Evolutionary conservation across 2,113 vertebrate species (phyloP).

Genomic region (Pangasianodon hypophthalmus): DNA sequence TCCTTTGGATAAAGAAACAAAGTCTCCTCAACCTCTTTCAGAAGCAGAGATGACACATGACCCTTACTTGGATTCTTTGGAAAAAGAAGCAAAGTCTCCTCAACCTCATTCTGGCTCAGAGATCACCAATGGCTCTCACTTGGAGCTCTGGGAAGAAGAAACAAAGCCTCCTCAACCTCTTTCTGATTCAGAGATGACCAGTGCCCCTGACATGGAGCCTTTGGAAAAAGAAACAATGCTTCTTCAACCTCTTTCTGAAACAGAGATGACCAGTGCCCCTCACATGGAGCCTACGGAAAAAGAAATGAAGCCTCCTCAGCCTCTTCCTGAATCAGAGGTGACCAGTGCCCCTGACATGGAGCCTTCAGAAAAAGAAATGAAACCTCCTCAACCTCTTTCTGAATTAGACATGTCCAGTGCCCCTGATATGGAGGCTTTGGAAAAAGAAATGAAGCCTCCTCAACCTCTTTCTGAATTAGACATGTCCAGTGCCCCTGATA

Average conservation of each 20-base stretch:
- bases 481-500: not conserved
- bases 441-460: not conserved
- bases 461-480: not conserved
- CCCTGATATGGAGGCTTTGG: not conserved
- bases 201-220: not conserved
- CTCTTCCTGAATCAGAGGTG: not conserved
- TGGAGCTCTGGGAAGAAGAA: not conserved
- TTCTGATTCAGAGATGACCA: not conserved
- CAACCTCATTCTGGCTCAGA: not conserved
- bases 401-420: not conserved
- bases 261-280: not conserved
- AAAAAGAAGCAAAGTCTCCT: not conserved
- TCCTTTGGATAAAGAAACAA: not conserved
- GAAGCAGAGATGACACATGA: not conserved
- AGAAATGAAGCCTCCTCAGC: not conserved
- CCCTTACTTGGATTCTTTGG: not conserved
- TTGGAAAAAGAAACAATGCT: not conserved
- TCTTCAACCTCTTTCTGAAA: not conserved
- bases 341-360: not conserved
- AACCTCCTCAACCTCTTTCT: not conserved
- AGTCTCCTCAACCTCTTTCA: not conserved
- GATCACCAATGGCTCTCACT: not conserved
- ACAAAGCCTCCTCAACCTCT: not conserved
- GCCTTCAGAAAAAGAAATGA: not conserved
- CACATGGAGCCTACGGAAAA: not conserved